These are phyloP conservation scores for Cerastis leucographa DNA, from an alignment of 2,888 invertebrate species.

Conservation along the genomic window DNA sequence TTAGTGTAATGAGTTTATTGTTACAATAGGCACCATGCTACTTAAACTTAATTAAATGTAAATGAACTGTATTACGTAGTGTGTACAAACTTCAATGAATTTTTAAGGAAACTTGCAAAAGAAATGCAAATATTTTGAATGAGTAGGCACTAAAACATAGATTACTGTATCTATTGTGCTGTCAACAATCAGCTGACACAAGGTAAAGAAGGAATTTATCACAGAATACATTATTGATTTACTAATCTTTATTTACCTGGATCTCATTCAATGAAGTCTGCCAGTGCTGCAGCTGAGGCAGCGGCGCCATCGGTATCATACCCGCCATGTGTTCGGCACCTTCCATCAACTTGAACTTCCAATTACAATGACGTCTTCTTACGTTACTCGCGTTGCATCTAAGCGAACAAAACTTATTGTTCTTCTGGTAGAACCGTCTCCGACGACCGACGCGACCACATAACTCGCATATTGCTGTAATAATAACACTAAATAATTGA, in stretches of 20 bases:
- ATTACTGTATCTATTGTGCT: neutral
- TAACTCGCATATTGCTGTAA: slow-evolving; percentile 86
- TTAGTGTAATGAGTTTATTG: neutral
- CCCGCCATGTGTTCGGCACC: slow-evolving; percentile 88
- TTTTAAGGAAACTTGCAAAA: neutral
- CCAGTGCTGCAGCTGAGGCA: slow-evolving; percentile 88
- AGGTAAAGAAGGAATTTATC: neutral
- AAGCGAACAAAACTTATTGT: slow-evolving; percentile 85
- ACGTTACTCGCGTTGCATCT: slow-evolving; percentile 81
- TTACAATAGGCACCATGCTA: neutral
- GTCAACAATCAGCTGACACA: slow-evolving; percentile 26
- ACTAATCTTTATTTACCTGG: slow-evolving; percentile 73
- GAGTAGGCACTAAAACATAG: no score
- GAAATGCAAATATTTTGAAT: neutral
- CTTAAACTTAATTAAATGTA: neutral
- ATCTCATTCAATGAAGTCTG: slow-evolving; percentile 83
- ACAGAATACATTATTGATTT: neutral
- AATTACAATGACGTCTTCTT: slow-evolving; percentile 77
- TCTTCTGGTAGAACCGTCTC: slow-evolving; percentile 82
- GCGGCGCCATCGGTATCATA: slow-evolving; percentile 87
- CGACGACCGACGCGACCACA: slow-evolving; percentile 86
- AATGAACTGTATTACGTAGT: neutral
- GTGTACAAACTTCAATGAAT: neutral
- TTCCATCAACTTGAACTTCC: slow-evolving; percentile 88
- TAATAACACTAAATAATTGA: slow-evolving; percentile 41